Conservation (phyloP, 1,140 invertebrate genomes). For the Hormaphis cornu region DNA sequence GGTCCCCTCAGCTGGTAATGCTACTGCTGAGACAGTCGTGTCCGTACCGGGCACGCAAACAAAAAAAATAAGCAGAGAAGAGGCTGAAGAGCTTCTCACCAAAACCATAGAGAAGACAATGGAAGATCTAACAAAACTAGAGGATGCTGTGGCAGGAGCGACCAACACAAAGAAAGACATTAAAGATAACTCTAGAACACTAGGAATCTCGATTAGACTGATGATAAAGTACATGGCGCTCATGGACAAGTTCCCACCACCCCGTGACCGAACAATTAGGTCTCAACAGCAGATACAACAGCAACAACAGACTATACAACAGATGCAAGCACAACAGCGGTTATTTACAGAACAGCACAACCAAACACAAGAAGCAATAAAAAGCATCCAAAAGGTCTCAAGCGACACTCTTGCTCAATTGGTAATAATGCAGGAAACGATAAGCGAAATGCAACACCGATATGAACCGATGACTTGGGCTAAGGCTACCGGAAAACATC, state of each 20-base stretch:
- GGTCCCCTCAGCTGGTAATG: no score
- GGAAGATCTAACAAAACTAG: no score
- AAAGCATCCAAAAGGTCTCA: not conserved
- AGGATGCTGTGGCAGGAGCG: no score
- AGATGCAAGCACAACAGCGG: not conserved
- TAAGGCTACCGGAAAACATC: not conserved
- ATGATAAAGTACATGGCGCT: not conserved
- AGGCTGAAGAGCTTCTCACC: not conserved
- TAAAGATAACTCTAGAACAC: not conserved
- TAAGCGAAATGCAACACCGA: not conserved
- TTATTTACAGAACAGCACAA: not conserved
- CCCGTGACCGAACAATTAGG: not conserved
- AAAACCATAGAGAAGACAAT: not conserved
- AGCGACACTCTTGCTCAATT: not conserved
- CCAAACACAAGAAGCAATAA: not conserved
- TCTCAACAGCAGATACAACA: not conserved
- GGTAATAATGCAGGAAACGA: not conserved
- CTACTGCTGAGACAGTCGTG: no score
- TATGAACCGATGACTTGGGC: not conserved
- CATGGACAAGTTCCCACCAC: not conserved
- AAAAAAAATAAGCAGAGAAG: not conserved
- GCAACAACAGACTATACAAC: not conserved
- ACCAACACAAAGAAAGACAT: no score
- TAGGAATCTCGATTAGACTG: not conserved
- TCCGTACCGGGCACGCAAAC: not conserved